A percentile compares a stretch with the other conserved stretches of the same genome.
Conservation (phyloP, 2,888 invertebrate genomes). For the Mythimna pallens region DNA sequence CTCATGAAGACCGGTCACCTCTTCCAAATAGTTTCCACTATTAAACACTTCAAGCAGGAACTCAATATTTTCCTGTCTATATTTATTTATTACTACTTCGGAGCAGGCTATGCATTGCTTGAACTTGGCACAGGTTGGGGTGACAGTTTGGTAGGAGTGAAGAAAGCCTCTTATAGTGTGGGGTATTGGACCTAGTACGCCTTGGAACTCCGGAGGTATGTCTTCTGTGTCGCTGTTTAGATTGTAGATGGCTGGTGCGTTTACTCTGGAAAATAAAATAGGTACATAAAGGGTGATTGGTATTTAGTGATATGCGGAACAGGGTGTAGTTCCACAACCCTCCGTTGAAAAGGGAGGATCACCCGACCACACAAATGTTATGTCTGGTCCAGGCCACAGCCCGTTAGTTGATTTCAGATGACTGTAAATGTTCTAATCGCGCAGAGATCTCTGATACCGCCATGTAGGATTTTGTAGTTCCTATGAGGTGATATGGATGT, state of each 20-base stretch:
- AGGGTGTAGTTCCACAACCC: no score
- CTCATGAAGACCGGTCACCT: slow-evolving; percentile 94
- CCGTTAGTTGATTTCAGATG: no score
- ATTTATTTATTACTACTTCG: slow-evolving; percentile 80
- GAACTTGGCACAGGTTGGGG: slow-evolving; percentile 96
- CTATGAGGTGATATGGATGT: no score
- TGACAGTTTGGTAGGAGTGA: slow-evolving; percentile 94
- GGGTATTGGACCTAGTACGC: slow-evolving; percentile 95
- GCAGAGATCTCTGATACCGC: no score
- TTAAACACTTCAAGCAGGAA: slow-evolving; percentile 95
- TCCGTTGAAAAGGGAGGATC: no score
- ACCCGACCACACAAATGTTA: no score
- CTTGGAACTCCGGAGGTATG: slow-evolving; percentile 83
- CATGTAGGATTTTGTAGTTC: no score
- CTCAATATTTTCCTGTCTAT: slow-evolving; percentile 90
- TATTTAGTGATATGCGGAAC: no score
- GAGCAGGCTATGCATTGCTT: slow-evolving; percentile 98
- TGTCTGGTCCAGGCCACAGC: no score
- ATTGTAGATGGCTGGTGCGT: slow-evolving; percentile 93
- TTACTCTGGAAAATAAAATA: slow-evolving; percentile 81
- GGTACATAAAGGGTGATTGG: background rate
- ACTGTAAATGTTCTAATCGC: no score
- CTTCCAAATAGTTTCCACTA: slow-evolving; percentile 95
- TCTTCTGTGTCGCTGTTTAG: slow-evolving; percentile 77
- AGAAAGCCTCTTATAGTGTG: slow-evolving; percentile 98